Percentiles rank a stretch among this genome's conserved stretches.
These are phyloP conservation scores for Otocyon megalotis DNA, from an alignment of 2,113 vertebrate species.

Conservation along the genomic window DNA sequence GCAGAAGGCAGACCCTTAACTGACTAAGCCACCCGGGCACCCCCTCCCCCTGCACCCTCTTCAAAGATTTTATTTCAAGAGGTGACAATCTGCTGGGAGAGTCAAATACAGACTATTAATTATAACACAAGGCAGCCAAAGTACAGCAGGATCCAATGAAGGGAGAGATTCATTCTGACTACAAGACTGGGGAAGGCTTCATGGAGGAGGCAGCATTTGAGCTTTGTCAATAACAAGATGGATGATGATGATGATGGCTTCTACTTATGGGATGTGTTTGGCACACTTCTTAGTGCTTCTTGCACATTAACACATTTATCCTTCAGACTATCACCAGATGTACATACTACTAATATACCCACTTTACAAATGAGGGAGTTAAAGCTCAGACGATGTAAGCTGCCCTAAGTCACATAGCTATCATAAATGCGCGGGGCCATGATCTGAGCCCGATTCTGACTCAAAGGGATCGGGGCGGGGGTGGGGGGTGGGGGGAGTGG, in stretches of 20 bases:
- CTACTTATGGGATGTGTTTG: background rate
- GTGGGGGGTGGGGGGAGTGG: background rate
- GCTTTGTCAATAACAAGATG: background rate
- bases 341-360: background rate
- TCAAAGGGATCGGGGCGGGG: background rate
- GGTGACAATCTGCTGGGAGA: background rate
- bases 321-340: background rate
- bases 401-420: background rate
- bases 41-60: no score
- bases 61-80: no score
- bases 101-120: background rate
- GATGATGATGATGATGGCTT: background rate
- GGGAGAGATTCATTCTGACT: background rate
- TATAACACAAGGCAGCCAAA: background rate
- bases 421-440: background rate
- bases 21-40: no score
- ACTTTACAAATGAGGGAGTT: conserved; percentile 10
- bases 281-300: background rate
- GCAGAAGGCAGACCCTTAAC: no score
- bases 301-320: background rate
- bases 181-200: background rate
- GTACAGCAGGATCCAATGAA: background rate
- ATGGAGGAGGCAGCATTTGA: background rate
- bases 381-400: background rate
- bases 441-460: background rate